These are phyloP conservation scores for Neolamprologus longior DNA, from an alignment of 2,113 vertebrate species.

Conservation along the genomic window DNA sequence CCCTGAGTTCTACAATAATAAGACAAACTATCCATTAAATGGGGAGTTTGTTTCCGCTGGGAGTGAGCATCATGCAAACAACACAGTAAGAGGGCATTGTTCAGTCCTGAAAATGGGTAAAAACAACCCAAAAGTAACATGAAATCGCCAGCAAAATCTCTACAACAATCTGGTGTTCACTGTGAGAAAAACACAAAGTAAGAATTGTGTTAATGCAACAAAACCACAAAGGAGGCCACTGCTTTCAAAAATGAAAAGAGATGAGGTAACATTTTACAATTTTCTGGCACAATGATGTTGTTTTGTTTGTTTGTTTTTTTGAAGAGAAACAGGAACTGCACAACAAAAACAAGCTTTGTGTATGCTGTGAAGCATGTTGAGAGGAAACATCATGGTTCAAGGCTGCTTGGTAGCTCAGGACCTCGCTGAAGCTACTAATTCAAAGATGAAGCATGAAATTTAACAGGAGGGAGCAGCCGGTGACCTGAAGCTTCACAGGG, in stretches of 20 bases:
- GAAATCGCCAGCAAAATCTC: neutral
- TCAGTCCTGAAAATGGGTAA: neutral
- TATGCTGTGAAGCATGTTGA: neutral
- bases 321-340: neutral
- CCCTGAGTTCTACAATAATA: neutral
- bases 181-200: neutral
- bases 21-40: neutral
- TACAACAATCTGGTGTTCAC: neutral
- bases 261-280: neutral
- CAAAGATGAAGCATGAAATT: neutral
- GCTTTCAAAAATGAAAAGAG: neutral
- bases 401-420: neutral
- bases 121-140: neutral
- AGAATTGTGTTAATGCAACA: neutral
- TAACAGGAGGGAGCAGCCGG: neutral
- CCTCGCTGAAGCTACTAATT: neutral
- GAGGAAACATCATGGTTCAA: neutral
- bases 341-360: neutral
- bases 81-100: neutral
- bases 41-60: neutral
- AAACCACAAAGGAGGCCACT: neutral
- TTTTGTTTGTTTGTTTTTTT: neutral
- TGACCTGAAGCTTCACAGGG: neutral
- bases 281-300: neutral
- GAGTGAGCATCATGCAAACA: neutral